phyloP scores from a whole-genome alignment of 1,140 invertebrate genomes.

The Macrobrachium rosenbergii region DNA sequence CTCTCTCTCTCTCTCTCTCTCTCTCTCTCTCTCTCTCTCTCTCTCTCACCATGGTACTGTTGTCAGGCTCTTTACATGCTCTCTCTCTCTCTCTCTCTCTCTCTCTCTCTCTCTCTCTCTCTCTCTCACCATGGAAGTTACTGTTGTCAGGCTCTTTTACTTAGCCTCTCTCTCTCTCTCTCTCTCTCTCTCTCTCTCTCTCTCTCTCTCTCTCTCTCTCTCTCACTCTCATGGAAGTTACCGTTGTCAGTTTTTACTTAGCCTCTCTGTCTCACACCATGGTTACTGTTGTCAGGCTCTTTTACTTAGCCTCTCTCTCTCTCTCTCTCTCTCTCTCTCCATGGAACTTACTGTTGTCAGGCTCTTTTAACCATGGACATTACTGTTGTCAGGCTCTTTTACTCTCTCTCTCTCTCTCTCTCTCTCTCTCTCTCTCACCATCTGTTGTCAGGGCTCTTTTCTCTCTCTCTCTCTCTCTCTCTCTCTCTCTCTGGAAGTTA shows the following conservation, averaged over 20 bases:
- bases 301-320: neutral
- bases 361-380: neutral
- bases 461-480: neutral
- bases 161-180: too few species aligned
- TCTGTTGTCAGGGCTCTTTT: neutral
- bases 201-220: neutral
- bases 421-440: constrained; percentile 3
- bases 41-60: neutral
- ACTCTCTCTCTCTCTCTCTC: neutral
- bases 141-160: too few species aligned
- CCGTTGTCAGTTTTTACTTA: neutral
- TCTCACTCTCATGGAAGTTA: neutral
- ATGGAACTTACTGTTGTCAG: neutral
- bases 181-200: neutral
- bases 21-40: constrained; percentile 3
- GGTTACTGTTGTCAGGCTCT: neutral
- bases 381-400: neutral
- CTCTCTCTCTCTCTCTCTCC: too few species aligned
- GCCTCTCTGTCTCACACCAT: neutral
- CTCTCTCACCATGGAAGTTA: too few species aligned
- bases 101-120: neutral
- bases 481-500: neutral
- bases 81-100: neutral
- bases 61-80: neutral
- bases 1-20: too few species aligned